These are phyloP conservation scores for Sternarchorhynchus goeldii DNA, from an alignment of 2,797 vertebrate genomes.

Conservation along the genomic window DNA sequence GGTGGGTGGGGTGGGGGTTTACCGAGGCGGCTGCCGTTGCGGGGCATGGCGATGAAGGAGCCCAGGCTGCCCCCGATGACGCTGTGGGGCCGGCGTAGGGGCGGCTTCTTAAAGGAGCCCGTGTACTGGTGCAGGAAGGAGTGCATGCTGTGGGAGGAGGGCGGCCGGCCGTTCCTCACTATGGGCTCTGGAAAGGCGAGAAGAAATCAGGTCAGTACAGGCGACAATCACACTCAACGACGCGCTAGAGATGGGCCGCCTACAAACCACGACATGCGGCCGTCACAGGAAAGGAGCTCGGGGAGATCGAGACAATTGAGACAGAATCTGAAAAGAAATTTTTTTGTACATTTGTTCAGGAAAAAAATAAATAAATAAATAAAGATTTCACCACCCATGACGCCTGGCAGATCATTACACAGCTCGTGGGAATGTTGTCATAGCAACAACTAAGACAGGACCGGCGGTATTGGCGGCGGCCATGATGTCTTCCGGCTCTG, in stretches of 20 bases:
- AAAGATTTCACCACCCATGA: not conserved
- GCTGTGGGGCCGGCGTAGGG: constrained; percentile 93
- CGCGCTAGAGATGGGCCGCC: too few species aligned
- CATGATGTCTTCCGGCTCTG: constrained; percentile 11
- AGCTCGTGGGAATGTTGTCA: constrained; percentile 25
- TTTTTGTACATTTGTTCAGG: too few species aligned
- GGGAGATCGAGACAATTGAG: too few species aligned
- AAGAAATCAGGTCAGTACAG: not conserved
- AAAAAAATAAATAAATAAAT: not conserved
- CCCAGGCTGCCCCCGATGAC: constrained; percentile 96
- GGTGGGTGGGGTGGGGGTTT: constrained; percentile 60
- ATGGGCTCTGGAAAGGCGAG: constrained; percentile 86
- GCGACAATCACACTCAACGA: not conserved
- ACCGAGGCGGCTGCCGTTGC: constrained; percentile 97
- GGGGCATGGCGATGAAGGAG: constrained; percentile 98
- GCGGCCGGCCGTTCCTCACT: constrained; percentile 97
- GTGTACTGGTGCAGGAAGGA: constrained; percentile 99
- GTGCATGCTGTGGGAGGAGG: constrained; percentile 98
- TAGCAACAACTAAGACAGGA: constrained; percentile 35
- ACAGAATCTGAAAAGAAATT: too few species aligned
- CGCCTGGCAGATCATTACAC: constrained; percentile 23
- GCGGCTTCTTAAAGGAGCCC: constrained; percentile 98
- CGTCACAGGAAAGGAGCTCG: too few species aligned
- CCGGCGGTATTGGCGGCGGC: not conserved
- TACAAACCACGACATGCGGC: too few species aligned